A percentile compares a stretch with the other conserved stretches of the same genome.
Conservation (phyloP, 2,888 invertebrate species). For the Scaptomyza cyrtandrae region DNA sequence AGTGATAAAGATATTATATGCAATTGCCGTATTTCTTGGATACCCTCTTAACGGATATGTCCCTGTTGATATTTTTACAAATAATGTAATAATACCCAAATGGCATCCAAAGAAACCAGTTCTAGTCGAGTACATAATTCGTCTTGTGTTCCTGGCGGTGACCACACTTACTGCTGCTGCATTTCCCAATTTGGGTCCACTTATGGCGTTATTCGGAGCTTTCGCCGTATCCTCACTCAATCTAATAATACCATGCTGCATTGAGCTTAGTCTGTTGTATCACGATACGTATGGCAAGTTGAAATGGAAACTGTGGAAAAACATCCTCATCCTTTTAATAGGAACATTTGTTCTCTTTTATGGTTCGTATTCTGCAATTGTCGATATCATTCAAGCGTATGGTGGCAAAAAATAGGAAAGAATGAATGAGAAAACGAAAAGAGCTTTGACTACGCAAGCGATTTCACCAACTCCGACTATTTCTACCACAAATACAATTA, state of each 20-base stretch:
- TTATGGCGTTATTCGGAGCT: conserved; percentile 47
- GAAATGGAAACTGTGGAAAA: conserved; percentile 46
- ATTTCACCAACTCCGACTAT: not conserved
- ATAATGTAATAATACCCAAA: conserved; percentile 45
- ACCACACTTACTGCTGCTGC: conserved; percentile 40
- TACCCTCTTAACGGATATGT: conserved; percentile 98
- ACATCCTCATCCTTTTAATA: conserved; percentile 24
- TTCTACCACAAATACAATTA: too few species aligned
- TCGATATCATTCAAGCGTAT: conserved; percentile 23
- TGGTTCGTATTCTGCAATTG: conserved; percentile 21
- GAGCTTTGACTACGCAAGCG: too few species aligned
- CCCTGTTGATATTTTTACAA: conserved; percentile 96
- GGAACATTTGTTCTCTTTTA: conserved; percentile 25
- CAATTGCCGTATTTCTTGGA: conserved; percentile 93
- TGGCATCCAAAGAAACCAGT: conserved; percentile 1
- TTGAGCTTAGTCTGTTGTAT: conserved; percentile 54
- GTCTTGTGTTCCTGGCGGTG: conserved; percentile 25
- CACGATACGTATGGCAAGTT: conserved; percentile 28
- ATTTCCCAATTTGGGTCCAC: conserved; percentile 50
- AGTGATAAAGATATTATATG: conserved; percentile 90
- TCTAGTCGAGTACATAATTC: conserved; percentile 37
- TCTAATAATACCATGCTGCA: conserved; percentile 50
- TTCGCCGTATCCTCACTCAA: conserved; percentile 55
- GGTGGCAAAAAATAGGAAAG: not conserved
- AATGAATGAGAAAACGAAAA: too few species aligned